Evolutionary conservation across 2,113 vertebrate species (phyloP), one percentile per base, ranked within the genome.

Genomic region (Spheniscus mendiculus): DNA sequence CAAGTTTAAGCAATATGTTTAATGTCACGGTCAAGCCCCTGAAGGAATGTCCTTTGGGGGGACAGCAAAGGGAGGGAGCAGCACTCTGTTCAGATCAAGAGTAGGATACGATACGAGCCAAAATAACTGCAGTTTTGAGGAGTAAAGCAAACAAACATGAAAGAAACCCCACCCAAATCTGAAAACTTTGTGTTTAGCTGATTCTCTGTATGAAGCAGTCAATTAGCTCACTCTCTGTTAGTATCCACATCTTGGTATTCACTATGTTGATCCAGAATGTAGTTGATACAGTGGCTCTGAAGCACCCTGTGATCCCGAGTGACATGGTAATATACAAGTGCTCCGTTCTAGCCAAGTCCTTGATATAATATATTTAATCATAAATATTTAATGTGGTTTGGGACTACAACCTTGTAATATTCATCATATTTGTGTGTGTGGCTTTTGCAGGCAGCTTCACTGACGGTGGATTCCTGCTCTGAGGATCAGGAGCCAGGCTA

Each of bases 401-500:
- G 36, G 29, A 55, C 38, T 63, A 34, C 42, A 80, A 6, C 17
- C 38, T 52, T 88, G 15, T 74, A 42, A 61, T 45, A 26, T 15
- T 96, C 47, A 88, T 47, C 13, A 1, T 13, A 0, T 89, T 23
- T 72, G 3, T 77, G 62, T 71, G 27, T 47, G 8, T 85, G 59
- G 34, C 74, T 95, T 96, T 96, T 97, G 12, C 63, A 99, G 99
- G 99, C 99, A 12, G 99, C 99, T 1, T 99, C 99, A 12, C 97
- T 99, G 91, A 99, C 99, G 0, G 99, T 99, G 78, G 99, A 99
- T 96, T 98, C 99, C 36, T 99, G 99, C 91, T 98, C 99, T 3
- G 99, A 99, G 40, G 99, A 99, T 94, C 99, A 99, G 96, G 99
- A 99, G 73, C 98, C 99, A 17, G 99, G 99, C 36, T 99, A 99